Base-by-base conservation (phyloP, 2,113 vertebrate species). In the Limnothrissa miodon region DNA sequence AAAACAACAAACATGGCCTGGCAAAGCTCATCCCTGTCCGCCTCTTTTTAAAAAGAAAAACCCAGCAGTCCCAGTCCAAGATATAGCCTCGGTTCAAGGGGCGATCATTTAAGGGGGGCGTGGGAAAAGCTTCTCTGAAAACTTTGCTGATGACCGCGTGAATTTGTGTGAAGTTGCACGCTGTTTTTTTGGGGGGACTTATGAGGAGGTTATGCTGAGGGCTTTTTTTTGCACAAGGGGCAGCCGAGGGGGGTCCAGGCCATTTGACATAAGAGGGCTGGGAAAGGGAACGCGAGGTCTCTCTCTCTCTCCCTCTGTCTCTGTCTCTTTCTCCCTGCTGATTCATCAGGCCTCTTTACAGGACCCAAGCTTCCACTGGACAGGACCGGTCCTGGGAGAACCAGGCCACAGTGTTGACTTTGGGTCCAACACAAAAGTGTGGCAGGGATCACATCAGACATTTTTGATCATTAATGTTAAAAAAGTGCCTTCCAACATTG, bases 1-100 rank as follows among this genome's bases (percentile, higher is more conserved):
- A 70, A 70, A 66, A 66, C 59, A 70, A 70, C 62, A 70, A 70
- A 70, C 13, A 33, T 36, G 62, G 62, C 62, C 62, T 70, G 62
- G 62, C 62, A 70, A 70, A 36, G 62, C 62, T 70, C 62, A 70
- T 70, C 62, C 29, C 29, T 70, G 62, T 70, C 29, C 33, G 15
- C 62, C 62, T 10, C n/a, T 66, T 70, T 33, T 36, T 13, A 70
- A 33, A 15, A 36, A 70, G 29, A 29, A 17, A 29, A 66, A 10
- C 33, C 62, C 62, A 25, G 29, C 62, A 36, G 29, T 8, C 62
- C 62, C n/a, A 66, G n/a, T 10, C 59, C 59, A 23, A 66, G 59
- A 29, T 25, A 33, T 25, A 29, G 25, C 59, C 25, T 33, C 15
- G 29, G 62, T 70, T 70, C 62, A 70, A n/a, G 62, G 62, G 62